A percentile compares a stretch with the other conserved stretches of the same genome.
phyloP scores from a whole-genome alignment of 2,888 invertebrate species.

The Trachelus troglodyta region DNA sequence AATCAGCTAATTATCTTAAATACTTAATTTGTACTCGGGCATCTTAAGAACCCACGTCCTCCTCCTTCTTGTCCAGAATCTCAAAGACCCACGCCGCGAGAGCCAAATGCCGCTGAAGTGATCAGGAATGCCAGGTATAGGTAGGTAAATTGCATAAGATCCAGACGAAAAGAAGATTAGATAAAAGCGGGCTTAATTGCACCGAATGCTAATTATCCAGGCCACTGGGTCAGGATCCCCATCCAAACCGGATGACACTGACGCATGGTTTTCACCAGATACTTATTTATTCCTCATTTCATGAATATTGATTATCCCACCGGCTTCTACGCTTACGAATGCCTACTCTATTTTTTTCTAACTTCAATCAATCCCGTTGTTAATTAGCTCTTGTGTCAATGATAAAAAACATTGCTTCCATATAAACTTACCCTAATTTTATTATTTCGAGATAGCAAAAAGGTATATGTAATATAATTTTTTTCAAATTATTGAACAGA shows the following conservation, averaged over 20 bases:
- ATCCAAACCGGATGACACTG: neutral
- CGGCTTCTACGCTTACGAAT: neutral
- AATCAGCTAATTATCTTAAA: constrained; percentile 55
- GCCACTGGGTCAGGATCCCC: constrained; percentile 27
- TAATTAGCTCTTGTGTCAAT: neutral
- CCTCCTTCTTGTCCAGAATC: constrained; percentile 8
- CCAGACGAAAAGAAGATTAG: constrained; percentile 24
- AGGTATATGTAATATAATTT: neutral
- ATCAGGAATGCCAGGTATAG: neutral
- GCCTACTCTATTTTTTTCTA: neutral
- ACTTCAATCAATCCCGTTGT: neutral
- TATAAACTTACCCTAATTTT: neutral
- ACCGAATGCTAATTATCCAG: constrained; percentile 29
- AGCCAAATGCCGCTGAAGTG: neutral
- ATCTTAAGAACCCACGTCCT: neutral
- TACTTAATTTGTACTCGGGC: constrained; percentile 44
- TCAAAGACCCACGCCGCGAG: constrained; percentile 12
- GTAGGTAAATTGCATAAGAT: constrained; percentile 6
- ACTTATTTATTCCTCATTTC: neutral
- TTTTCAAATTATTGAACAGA: neutral
- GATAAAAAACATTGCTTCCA: neutral
- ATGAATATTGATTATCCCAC: neutral
- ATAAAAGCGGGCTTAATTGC: constrained; percentile 30
- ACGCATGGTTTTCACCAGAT: neutral
- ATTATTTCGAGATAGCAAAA: neutral